Conservation (phyloP, 2,113 vertebrate species). For the Anolis carolinensis region DNA sequence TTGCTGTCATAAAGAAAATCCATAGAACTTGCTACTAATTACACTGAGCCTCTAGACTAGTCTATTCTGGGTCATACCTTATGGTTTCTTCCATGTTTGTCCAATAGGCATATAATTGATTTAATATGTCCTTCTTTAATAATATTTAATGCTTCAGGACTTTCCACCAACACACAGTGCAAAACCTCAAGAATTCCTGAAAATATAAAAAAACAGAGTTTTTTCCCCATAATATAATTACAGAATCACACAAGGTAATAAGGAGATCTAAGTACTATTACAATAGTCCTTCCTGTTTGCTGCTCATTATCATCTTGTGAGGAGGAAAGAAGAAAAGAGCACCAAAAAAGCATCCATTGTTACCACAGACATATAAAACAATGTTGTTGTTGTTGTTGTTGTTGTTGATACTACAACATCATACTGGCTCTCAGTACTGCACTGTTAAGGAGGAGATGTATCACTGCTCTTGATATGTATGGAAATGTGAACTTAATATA, state of each 20-base stretch:
- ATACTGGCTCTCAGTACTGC: too few relatives aligned
- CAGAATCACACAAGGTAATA: neutral
- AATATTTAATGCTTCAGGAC: conserved; percentile 95
- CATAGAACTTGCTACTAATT: neutral
- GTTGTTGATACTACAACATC: too few relatives aligned
- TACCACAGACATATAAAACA: too few relatives aligned
- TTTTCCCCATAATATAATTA: neutral
- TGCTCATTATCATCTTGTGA: neutral
- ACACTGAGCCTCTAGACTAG: neutral
- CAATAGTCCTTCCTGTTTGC: neutral
- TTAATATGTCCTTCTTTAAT: conserved; percentile 98
- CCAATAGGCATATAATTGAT: conserved; percentile 94
- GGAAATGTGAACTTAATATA: neutral
- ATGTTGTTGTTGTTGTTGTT: too few relatives aligned
- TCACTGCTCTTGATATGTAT: too few relatives aligned
- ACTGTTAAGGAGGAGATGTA: too few relatives aligned
- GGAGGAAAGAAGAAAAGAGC: neutral
- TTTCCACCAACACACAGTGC: conserved; percentile 95
- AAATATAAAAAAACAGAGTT: neutral
- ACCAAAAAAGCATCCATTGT: neutral
- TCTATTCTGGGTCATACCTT: conserved; percentile 79
- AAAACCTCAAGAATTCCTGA: conserved; percentile 95
- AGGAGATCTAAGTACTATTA: neutral
- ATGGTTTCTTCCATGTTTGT: conserved; percentile 96
- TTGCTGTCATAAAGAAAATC: neutral